Evolutionary conservation across 1,140 invertebrate genomes (phyloP), one percentile per base, ranked within the genome.

Genomic region (Heliconius congener): DNA sequence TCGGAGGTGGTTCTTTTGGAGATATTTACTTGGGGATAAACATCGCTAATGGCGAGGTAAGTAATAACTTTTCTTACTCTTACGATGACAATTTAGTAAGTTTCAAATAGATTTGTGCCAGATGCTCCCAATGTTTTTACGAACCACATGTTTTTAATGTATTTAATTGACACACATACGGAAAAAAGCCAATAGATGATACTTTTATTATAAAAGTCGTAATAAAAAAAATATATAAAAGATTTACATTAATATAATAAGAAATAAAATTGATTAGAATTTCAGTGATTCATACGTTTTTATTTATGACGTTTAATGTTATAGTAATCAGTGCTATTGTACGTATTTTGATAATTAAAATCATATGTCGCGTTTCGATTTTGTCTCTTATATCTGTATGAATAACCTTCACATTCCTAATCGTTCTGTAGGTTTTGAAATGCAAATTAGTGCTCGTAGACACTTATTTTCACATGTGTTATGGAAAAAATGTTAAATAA

Each of bases 11-110:
- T 84, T 99, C 99, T 5, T 99, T 99, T 95, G 99, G 99, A 91
- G 99, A 99, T 95, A 99, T 99, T 92, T 99, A 99, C 95, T 96
- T 99, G 86, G 99, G 98, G 83, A 99, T 99, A 94, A 99, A 99
- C 95, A 97, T 98, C 89, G 96, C 97, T 88, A 99, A 98, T 96
- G 99, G 99, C 94, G 99, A 99, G 97, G 97, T 98, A 88, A 87
- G 86, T 87, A 66, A 13, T 66, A 27, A 27, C 60, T 66, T 66
- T 66, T 66, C 60, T 66, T 66, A 66, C 11, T 30, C 60, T 66
- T 27, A 66, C 8, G n/a, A 57, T 57, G n/a, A 57, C n/a, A 57
- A 23, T 57, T 23, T 57, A 18, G 55, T 57, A 27, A 16, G 13
- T 66, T 13, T 66, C 23, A n/a, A 27, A 66, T 30, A 66, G 9